Conservation (phyloP, 2,888 invertebrate species). For the Phania funesta region DNA sequence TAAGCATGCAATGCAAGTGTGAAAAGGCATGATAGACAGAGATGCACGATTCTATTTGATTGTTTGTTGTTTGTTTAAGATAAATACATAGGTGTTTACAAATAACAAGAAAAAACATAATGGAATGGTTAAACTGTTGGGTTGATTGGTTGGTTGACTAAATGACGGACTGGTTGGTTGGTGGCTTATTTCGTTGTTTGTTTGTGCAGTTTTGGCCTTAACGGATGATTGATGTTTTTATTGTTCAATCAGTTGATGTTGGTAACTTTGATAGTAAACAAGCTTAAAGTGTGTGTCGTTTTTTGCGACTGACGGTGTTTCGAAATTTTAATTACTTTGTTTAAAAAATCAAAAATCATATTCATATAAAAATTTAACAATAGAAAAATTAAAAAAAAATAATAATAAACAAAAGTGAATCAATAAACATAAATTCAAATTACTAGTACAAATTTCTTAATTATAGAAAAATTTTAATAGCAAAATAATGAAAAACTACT, state of each 20-base stretch:
- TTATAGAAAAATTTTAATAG: not conserved
- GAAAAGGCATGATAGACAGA: conserved; percentile 9
- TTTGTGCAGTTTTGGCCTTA: conserved; percentile 41
- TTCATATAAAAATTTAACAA: not conserved
- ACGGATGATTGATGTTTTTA: conserved; percentile 63
- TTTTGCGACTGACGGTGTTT: conserved; percentile 9
- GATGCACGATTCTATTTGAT: not conserved
- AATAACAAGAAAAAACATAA: conserved; percentile 13
- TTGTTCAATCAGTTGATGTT: conserved; percentile 60
- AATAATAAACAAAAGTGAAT: not conserved
- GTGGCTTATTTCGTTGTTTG: conserved; percentile 27
- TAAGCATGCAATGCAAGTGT: not conserved
- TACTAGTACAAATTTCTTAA: not conserved
- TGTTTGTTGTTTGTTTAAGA: conserved; percentile 23
- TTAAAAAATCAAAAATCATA: conserved; percentile 29
- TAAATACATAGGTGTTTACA: conserved; percentile 41
- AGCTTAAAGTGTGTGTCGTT: conserved; percentile 30
- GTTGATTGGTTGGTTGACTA: conserved; percentile 41
- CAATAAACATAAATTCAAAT: not conserved
- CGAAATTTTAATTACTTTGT: conserved; percentile 45
- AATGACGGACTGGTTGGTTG: conserved; percentile 20
- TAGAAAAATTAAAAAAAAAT: not conserved
- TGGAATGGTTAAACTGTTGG: conserved; percentile 32
- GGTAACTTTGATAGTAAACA: conserved; percentile 54
- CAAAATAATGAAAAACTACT: not conserved